Evolutionary conservation across 1,140 invertebrate species (phyloP), one percentile per base, ranked within the genome.

Genomic region (Wasmannia auropunctata): DNA sequence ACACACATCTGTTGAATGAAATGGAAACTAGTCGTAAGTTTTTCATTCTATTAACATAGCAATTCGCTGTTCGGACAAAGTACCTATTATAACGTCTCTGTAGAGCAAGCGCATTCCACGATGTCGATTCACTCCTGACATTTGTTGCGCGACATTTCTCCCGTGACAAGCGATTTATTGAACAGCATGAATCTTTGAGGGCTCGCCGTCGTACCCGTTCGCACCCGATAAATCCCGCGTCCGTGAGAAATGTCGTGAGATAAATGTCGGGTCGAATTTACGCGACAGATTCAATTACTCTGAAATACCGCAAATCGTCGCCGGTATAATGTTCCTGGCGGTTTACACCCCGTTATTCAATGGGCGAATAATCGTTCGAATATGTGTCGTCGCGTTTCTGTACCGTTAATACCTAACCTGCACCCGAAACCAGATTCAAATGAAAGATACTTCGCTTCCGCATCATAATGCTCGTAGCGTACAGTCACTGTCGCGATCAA

Each of bases 201-300:
- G 63, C 76, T 54, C 60, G 60, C 62, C 76, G 43, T 37, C 65
- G 46, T 54, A 19, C 43, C 51, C 65, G 79, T 81, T 72, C 79
- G 65, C 65, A 72, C 79, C 79, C 79, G 79, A 81, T 72, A 81
- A 81, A 81, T 81, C 65, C 49, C 65, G 19, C 6, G 65, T 81
- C 79, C 65, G 51, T 72, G 79, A 72, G 79, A 81, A 81, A 72
- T 81, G 79, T 81, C 79, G 79, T 51, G 37, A 43, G 79, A 81
- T 72, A 70, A 81, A 81, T 72, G 79, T 31, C 34, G 79, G 65
- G 79, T 81, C 51, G 51, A 72, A 81, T 81, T 81, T 81, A 81
- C 79, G 79, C 65, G 79, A 72, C 79, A 56, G 79, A 81, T 81
- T 81, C 79, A 81, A 81, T 81, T 81, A 81, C 65, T 72, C 79